These are phyloP conservation scores for Takifugu rubripes DNA, from an alignment of 2,797 vertebrate genomes.

Conservation along the genomic window DNA sequence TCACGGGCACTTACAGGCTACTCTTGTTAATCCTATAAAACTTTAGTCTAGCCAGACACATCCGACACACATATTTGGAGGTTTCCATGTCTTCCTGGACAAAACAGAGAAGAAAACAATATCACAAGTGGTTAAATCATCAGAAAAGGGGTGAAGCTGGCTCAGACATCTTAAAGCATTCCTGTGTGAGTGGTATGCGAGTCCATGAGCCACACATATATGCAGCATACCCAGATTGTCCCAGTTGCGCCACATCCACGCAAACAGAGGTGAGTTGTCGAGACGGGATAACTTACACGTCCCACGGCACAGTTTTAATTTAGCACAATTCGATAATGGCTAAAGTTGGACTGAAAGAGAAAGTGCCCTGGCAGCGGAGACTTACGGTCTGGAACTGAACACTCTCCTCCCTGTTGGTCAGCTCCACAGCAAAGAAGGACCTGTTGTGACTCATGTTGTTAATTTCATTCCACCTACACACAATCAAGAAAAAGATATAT, in stretches of 20 bases:
- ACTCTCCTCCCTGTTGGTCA: constrained; percentile 94
- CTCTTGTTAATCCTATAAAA: constrained; percentile 98
- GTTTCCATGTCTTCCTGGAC: constrained; percentile 98
- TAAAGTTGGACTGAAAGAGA: constrained; percentile 1
- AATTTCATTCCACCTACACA: constrained; percentile 94
- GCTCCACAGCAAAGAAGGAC: constrained; percentile 92
- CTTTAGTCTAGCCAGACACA: constrained; percentile 94
- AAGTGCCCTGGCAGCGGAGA: constrained; percentile 40
- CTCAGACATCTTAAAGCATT: constrained; percentile 13
- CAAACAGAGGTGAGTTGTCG: constrained; percentile 36
- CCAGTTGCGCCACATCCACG: not conserved
- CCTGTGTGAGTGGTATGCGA: constrained; percentile 18
- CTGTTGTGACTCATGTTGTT: constrained; percentile 99
- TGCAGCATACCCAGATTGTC: constrained; percentile 16
- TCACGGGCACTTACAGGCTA: constrained; percentile 86
- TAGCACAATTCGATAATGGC: constrained; percentile 37
- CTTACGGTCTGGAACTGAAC: constrained; percentile 98
- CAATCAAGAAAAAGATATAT: constrained; percentile 43
- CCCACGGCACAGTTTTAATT: constrained; percentile 27
- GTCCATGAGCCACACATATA: constrained; percentile 24
- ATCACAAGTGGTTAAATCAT: constrained; percentile 18
- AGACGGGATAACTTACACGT: constrained; percentile 16
- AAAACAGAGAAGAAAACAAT: constrained; percentile 42
- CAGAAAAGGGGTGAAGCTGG: constrained; percentile 12
- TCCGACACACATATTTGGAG: constrained; percentile 97